Conservation (phyloP, 2,888 invertebrate species). For the Temnothorax ravouxi region DNA sequence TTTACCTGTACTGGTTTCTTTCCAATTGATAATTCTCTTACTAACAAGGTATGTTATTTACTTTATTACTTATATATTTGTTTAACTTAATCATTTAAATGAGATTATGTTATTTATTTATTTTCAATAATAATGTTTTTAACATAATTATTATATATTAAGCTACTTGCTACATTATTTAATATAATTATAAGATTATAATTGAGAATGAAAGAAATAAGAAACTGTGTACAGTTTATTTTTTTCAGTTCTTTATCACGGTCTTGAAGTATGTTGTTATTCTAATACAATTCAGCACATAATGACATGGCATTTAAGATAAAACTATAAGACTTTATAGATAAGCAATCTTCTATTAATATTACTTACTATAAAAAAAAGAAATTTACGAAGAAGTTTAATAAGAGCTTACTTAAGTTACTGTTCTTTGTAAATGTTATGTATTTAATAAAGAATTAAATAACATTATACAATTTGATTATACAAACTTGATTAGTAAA, state of each 20-base stretch:
- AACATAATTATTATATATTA: not conserved
- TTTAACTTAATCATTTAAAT: not conserved
- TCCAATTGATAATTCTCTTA: constrained; percentile 36
- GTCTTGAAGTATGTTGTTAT: constrained; percentile 45
- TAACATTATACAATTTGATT: not conserved
- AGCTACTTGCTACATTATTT: not conserved
- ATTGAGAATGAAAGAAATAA: not conserved
- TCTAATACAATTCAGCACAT: constrained; percentile 27
- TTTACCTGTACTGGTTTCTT: constrained; percentile 28
- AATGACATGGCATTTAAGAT: not conserved
- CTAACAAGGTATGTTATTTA: constrained; percentile 27
- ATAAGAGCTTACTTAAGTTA: not conserved
- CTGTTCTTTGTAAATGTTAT: not conserved
- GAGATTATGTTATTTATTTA: not conserved
- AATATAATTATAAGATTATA: not conserved
- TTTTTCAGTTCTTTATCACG: constrained; percentile 44
- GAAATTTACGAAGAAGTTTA: not conserved
- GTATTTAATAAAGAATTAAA: not conserved
- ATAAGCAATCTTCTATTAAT: not conserved
- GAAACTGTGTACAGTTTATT: not conserved
- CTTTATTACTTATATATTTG: not conserved
- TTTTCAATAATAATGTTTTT: not conserved
- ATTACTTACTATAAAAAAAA: not conserved
- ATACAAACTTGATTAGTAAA: not conserved
- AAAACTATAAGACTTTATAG: not conserved